Conservation (phyloP, 2,797 vertebrate species). For the Momotus momota region DNA sequence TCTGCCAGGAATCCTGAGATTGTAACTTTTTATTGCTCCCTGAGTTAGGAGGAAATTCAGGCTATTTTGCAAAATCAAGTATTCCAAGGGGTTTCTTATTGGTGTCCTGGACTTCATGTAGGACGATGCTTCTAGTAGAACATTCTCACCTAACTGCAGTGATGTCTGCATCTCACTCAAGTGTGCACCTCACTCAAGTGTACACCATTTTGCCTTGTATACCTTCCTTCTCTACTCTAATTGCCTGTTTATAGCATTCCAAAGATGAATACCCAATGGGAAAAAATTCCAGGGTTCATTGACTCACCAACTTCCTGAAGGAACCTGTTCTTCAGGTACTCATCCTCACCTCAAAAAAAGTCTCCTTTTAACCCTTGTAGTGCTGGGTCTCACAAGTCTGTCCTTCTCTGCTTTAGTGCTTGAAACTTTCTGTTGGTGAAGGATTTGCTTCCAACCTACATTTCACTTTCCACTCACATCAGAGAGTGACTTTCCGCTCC, state of each 20-base stretch:
- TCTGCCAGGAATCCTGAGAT: background rate
- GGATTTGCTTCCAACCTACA: constrained; percentile 9
- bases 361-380: background rate
- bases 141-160: background rate
- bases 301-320: background rate
- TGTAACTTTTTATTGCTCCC: background rate
- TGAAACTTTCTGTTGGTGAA: background rate
- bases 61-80: background rate
- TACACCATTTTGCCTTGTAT: background rate
- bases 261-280: background rate
- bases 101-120: background rate
- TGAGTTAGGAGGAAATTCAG: background rate
- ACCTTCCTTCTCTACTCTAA: background rate
- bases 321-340: background rate
- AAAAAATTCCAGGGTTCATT: background rate
- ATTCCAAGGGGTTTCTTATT: background rate
- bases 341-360: background rate
- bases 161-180: background rate
- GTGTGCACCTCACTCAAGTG: background rate
- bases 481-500: background rate
- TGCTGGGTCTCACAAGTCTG: background rate
- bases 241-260: background rate
- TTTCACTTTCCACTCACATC: constrained; percentile 39
- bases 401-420: background rate
- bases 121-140: background rate